phyloP scores from a whole-genome alignment of 2,888 invertebrate genomes.

The Embidobia sp. region DNA sequence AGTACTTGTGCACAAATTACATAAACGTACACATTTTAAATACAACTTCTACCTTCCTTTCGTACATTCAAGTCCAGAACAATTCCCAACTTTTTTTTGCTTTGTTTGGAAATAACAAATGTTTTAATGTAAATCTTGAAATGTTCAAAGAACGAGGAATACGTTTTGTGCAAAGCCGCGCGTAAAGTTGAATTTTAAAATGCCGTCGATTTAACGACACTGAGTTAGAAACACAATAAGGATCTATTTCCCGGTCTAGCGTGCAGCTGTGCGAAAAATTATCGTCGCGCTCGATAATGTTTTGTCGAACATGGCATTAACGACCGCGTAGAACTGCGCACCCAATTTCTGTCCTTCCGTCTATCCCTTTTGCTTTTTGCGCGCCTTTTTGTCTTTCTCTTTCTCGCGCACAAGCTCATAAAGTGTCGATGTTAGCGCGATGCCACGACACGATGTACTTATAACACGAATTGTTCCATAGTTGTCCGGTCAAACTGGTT shows the following conservation, averaged over 20 bases:
- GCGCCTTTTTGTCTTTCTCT: conserved; percentile 27
- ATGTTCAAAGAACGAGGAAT: background rate
- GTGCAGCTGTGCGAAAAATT: conserved; percentile 18
- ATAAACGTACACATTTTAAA: too few species aligned
- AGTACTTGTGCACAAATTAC: too few species aligned
- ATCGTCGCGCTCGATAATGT: conserved; percentile 35
- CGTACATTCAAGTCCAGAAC: too few species aligned
- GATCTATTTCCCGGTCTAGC: conserved; percentile 33
- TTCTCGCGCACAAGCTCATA: conserved; percentile 28
- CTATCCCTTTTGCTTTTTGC: conserved; percentile 9
- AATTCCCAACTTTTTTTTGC: too few species aligned
- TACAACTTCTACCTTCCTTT: too few species aligned
- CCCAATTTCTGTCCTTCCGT: conserved; percentile 35
- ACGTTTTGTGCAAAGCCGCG: background rate
- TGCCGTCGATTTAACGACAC: conserved; percentile 10
- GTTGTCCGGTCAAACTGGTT: conserved; percentile 58
- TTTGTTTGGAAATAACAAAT: too few species aligned
- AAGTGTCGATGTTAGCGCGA: conserved; percentile 54
- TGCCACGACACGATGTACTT: conserved; percentile 40
- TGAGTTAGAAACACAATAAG: conserved; percentile 31
- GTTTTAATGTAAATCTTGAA: background rate
- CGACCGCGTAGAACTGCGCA: conserved; percentile 24
- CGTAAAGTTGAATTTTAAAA: conserved; percentile 11
- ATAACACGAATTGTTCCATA: conserved; percentile 51
- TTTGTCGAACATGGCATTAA: conserved; percentile 47